phyloP scores from a whole-genome alignment of 2,797 vertebrate species.

The Lagorchestes hirsutus region DNA sequence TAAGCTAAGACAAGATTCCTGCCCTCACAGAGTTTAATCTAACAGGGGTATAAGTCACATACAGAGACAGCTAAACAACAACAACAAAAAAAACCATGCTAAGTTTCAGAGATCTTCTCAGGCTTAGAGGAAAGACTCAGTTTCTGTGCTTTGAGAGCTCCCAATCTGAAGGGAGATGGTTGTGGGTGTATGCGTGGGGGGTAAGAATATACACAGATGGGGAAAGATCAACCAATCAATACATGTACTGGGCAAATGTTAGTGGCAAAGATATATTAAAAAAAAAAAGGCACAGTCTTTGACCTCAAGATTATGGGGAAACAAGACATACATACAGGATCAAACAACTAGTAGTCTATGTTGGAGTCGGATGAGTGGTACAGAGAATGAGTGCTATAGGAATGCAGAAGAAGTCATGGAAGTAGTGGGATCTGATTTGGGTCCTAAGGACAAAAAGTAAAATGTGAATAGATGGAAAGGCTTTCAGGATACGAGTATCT shows the following conservation, averaged over 20 bases:
- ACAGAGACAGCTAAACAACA: neutral
- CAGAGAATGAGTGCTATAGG: neutral
- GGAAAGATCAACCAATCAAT: neutral
- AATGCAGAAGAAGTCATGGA: neutral
- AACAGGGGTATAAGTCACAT: conserved; percentile 2
- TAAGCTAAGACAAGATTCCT: neutral
- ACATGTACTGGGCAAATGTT: neutral
- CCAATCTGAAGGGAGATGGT: too few relatives aligned
- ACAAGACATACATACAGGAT: neutral
- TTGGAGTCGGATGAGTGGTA: neutral
- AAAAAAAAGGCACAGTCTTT: neutral
- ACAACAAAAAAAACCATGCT: neutral
- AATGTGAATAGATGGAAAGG: neutral
- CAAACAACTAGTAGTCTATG: neutral
- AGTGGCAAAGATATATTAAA: too few relatives aligned
- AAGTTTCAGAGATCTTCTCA: neutral
- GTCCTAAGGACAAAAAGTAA: neutral
- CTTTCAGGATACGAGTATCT: neutral
- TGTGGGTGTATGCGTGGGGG: neutral
- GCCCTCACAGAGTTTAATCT: conserved; percentile 18
- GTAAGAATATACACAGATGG: neutral
- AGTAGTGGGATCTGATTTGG: neutral
- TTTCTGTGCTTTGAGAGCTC: neutral
- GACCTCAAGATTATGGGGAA: neutral
- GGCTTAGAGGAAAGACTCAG: neutral